These are phyloP conservation scores for Lochmaea crataegi DNA, from an alignment of 2,888 invertebrate species.

Conservation along the genomic window DNA sequence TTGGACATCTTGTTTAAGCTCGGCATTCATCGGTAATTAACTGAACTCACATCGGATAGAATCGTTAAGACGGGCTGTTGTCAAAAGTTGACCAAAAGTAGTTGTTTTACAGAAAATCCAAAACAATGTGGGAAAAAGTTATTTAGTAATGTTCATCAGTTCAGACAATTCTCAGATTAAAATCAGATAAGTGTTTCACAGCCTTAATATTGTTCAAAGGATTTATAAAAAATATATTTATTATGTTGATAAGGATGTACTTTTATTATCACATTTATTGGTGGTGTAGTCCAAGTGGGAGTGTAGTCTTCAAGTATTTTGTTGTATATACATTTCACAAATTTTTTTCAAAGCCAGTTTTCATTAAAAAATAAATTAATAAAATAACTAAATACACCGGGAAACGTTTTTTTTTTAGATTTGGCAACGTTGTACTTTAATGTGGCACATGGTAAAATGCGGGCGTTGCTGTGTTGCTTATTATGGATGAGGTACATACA, in stretches of 20 bases:
- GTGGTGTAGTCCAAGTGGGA: no score
- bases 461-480: conserved; percentile 46
- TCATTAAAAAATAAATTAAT: no score
- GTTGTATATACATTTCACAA: no score
- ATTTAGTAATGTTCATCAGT: neutral
- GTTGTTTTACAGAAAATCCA: neutral
- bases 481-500: conserved; percentile 64
- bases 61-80: conserved; percentile 8
- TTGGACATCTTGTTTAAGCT: conserved; percentile 32
- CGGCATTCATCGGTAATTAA: conserved; percentile 26
- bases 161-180: neutral
- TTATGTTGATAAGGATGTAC: no score
- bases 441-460: conserved; percentile 50
- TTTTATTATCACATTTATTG: no score
- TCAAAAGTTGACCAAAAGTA: neutral
- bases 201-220: no score
- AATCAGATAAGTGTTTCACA: neutral
- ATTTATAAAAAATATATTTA: no score
- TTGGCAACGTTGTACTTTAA: conserved; percentile 36
- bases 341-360: no score
- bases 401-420: neutral
- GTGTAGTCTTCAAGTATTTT: no score
- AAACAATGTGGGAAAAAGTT: neutral
- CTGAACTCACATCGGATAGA: neutral
- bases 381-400: no score